Conservation (phyloP, 2,797 vertebrate species). For the Tamandua tetradactyla region DNA sequence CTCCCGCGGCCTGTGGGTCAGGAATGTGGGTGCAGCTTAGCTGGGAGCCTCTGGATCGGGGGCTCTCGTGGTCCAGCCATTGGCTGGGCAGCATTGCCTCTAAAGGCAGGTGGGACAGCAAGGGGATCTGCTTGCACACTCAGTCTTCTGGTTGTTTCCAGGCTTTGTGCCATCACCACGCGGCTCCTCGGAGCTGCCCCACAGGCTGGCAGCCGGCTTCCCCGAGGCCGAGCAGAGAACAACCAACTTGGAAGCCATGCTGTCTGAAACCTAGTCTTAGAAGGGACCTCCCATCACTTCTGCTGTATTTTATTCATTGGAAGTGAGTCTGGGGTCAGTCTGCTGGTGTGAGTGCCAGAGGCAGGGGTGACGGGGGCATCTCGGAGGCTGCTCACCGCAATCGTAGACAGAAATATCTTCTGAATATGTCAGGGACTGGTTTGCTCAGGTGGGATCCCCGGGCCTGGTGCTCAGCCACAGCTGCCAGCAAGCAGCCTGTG, state of each 20-base stretch:
- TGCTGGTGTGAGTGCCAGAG: fast-evolving
- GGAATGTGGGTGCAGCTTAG: neutral
- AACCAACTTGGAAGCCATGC: too few species aligned
- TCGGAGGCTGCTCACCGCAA: neutral
- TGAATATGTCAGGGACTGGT: fast-evolving
- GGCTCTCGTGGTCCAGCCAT: neutral
- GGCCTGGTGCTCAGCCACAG: fast-evolving
- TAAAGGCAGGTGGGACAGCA: fast-evolving
- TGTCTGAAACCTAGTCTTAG: fast-evolving
- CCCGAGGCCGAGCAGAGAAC: neutral
- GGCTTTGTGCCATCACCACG: neutral
- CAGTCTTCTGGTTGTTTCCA: too few species aligned
- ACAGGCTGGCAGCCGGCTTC: fast-evolving
- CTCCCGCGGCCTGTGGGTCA: neutral
- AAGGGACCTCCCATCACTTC: neutral
- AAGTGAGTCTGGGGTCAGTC: neutral
- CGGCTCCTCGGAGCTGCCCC: too few species aligned
- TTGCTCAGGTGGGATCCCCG: neutral
- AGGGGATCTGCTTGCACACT: neutral
- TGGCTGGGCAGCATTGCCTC: neutral
- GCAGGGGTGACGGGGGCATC: too few species aligned
- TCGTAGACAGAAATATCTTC: neutral
- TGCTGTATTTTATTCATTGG: neutral
- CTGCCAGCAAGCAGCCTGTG: neutral
- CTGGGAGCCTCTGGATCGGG: neutral